A percentile compares a stretch with the other conserved stretches of the same genome.
Evolutionary conservation across 2,797 vertebrate genomes (phyloP).

Genomic region (Lagorchestes hirsutus): DNA sequence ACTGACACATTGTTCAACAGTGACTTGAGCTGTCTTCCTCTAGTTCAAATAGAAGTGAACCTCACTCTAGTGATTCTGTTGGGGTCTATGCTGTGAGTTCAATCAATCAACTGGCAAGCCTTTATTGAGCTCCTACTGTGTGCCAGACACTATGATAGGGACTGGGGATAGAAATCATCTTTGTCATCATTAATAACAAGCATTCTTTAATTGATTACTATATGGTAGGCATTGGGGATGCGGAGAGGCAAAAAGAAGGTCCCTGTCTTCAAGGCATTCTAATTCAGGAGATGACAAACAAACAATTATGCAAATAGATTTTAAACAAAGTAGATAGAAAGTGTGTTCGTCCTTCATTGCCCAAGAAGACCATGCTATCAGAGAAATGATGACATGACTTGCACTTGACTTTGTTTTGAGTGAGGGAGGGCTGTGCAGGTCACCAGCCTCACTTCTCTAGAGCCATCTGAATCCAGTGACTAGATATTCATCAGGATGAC

Average conservation of each 20-base stretch:
- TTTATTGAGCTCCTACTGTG: neutral
- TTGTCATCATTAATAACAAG: neutral
- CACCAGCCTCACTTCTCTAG: too few species aligned
- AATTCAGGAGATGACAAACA: neutral
- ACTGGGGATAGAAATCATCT: neutral
- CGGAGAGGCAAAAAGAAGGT: neutral
- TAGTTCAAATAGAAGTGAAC: neutral
- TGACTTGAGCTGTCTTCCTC: neutral
- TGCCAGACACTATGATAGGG: neutral
- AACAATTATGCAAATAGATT: neutral
- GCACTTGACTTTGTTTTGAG: too few species aligned
- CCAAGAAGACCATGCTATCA: too few species aligned
- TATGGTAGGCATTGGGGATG: neutral
- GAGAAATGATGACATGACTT: too few species aligned
- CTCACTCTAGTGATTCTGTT: neutral
- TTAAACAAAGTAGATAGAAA: neutral
- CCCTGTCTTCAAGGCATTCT: neutral
- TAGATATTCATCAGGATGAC: too few species aligned
- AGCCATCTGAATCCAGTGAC: too few species aligned
- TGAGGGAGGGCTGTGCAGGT: too few species aligned
- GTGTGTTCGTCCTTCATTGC: neutral
- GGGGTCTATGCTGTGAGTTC: neutral
- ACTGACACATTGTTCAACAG: slow-evolving; percentile 8
- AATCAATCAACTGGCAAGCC: neutral
- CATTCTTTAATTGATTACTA: neutral